Evolutionary conservation across 1,140 invertebrate species (phyloP).

Genomic region (Scaptomyza montana): DNA sequence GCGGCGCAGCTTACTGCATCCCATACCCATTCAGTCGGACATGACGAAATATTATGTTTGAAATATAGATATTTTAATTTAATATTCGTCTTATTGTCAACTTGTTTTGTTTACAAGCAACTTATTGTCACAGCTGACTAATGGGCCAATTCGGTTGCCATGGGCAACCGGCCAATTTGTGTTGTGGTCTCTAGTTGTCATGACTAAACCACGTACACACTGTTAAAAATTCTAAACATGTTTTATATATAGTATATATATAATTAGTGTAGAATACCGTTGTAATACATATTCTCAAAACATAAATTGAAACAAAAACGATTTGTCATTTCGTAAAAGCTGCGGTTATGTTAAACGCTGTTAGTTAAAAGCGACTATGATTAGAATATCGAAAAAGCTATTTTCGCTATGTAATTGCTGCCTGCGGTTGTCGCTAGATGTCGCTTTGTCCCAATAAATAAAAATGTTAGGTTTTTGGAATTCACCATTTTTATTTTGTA

Average conservation of each 20-base stretch:
- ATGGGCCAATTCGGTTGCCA: constrained; percentile 27
- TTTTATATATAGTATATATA: too few species aligned
- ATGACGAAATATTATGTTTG: constrained; percentile 8
- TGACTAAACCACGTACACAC: constrained; percentile 18
- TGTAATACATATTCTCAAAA: too few species aligned
- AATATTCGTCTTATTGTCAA: constrained; percentile 1
- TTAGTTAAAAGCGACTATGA: background rate
- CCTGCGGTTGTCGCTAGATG: background rate
- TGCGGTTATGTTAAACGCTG: background rate
- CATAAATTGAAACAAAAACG: background rate
- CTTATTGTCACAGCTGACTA: constrained; percentile 50
- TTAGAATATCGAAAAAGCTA: constrained; percentile 16
- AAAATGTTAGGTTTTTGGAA: background rate
- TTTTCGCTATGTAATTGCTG: constrained; percentile 3
- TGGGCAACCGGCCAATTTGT: constrained; percentile 18
- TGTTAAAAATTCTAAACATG: constrained; percentile 4
- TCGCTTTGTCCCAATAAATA: constrained; percentile 23
- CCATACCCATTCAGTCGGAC: constrained; percentile 57
- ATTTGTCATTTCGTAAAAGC: background rate
- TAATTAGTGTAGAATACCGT: too few species aligned
- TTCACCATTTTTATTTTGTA: background rate
- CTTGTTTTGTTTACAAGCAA: constrained; percentile 57
- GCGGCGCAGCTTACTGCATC: constrained; percentile 53
- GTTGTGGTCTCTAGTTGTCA: constrained; percentile 49
- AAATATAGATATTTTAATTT: constrained; percentile 2